A percentile compares a stretch with the other conserved stretches of the same genome.
phyloP scores from a whole-genome alignment of 1,140 invertebrate genomes.

The Odontomachus brunneus region DNA sequence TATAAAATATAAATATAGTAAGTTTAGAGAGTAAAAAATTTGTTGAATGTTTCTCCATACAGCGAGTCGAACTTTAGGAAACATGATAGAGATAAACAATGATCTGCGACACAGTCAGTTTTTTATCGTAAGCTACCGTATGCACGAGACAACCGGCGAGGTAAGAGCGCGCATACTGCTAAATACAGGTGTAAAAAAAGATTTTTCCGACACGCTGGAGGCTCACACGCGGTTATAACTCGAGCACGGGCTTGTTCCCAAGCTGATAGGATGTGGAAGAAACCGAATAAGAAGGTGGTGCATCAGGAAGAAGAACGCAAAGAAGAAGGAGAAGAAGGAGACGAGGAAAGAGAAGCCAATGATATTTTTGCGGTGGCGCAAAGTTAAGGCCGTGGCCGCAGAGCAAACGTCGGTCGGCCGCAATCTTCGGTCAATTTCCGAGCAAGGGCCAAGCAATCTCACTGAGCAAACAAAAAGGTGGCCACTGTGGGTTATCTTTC shows the following conservation, averaged over 20 bases:
- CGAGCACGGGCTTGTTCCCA: slow-evolving; percentile 38
- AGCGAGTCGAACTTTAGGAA: background rate
- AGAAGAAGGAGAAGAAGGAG: slow-evolving; percentile 24
- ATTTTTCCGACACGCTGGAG: slow-evolving; percentile 1
- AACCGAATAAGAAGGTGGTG: slow-evolving; percentile 57
- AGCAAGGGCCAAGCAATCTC: slow-evolving; percentile 76
- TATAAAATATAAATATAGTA: too few species aligned
- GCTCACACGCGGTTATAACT: slow-evolving; percentile 32
- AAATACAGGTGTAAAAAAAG: slow-evolving; percentile 17
- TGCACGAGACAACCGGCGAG: background rate
- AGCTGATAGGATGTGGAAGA: slow-evolving; percentile 35
- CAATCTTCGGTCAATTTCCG: slow-evolving; percentile 83
- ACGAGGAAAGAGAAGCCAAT: slow-evolving; percentile 67
- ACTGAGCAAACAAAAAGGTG: slow-evolving; percentile 79
- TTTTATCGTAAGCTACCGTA: background rate
- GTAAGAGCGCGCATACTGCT: background rate
- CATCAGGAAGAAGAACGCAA: slow-evolving; percentile 25
- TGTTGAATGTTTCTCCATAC: too few species aligned
- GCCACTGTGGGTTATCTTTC: slow-evolving; percentile 72
- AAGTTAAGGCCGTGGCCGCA: slow-evolving; percentile 78
- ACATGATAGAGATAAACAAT: background rate
- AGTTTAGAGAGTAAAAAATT: too few species aligned
- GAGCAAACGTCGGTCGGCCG: slow-evolving; percentile 80
- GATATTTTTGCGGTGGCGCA: slow-evolving; percentile 80
- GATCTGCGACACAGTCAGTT: background rate